Evolutionary conservation across 2,113 vertebrate species (phyloP).

Genomic region (Okapia johnstoni): DNA sequence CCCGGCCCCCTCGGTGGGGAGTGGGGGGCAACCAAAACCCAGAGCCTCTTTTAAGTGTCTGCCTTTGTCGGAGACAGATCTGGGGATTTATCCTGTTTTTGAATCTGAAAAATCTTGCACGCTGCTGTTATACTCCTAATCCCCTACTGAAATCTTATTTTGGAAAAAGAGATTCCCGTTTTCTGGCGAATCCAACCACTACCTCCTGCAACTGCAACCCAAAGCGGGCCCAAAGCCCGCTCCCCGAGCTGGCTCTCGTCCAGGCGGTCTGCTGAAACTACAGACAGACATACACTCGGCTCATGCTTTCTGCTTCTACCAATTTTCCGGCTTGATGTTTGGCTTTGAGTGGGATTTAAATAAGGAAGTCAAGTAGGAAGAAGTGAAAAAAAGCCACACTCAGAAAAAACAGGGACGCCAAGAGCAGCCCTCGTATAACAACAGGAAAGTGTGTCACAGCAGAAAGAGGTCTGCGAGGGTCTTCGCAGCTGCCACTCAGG

Average conservation of each 20-base stretch:
- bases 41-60: not conserved
- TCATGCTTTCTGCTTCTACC: not conserved
- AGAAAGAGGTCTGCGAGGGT: rapidly evolving
- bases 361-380: not conserved
- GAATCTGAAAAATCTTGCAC: not conserved
- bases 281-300: rapidly evolving
- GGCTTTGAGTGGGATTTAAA: not conserved
- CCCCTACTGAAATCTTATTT: slow-evolving; percentile 43
- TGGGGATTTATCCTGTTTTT: slow-evolving; percentile 26
- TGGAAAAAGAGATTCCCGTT: not conserved
- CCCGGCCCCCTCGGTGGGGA: not conserved
- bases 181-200: slow-evolving; percentile 33
- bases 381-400: not conserved
- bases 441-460: not conserved
- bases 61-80: slow-evolving; percentile 43
- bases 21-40: rapidly evolving
- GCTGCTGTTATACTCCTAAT: not conserved
- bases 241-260: not conserved
- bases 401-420: not conserved
- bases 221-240: not conserved
- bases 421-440: not conserved
- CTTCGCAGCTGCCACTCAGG: not conserved
- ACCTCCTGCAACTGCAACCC: slow-evolving; percentile 7
- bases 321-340: not conserved
- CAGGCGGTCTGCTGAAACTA: not conserved